phyloP scores from a whole-genome alignment of 2,113 vertebrate species.

The Tragulus kanchil region DNA sequence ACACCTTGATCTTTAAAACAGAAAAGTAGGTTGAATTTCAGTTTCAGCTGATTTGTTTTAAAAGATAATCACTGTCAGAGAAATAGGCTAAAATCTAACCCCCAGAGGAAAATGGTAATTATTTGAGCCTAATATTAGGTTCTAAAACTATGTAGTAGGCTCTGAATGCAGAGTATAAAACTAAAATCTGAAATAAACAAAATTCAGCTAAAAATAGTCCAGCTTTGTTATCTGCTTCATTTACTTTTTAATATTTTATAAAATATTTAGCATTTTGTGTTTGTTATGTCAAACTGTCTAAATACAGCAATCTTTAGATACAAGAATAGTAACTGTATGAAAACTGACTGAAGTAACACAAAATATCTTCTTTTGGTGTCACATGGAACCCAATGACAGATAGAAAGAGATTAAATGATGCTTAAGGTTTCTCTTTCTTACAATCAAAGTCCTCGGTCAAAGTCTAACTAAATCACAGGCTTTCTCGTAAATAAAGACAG shows the following conservation, averaged over 20 bases:
- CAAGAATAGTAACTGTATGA: neutral
- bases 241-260: slow-evolving; percentile 43
- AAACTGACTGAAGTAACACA: neutral
- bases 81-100: slow-evolving; percentile 34
- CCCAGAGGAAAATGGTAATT: slow-evolving; percentile 25
- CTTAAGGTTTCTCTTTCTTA: slow-evolving; percentile 24
- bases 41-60: slow-evolving; percentile 33
- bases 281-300: neutral
- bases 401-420: neutral
- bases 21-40: slow-evolving; percentile 24
- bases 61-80: slow-evolving; percentile 36
- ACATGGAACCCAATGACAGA: neutral
- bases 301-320: slow-evolving; percentile 20
- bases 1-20: slow-evolving; percentile 40
- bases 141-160: neutral
- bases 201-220: slow-evolving; percentile 18
- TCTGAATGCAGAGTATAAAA: slow-evolving; percentile 14
- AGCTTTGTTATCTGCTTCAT: neutral
- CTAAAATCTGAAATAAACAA: slow-evolving; percentile 31
- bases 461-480: neutral
- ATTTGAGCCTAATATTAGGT: slow-evolving; percentile 4
- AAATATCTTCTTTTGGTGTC: neutral
- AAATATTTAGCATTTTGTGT: neutral
- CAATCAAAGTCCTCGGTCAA: neutral
- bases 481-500: too few relatives aligned